A percentile compares a stretch with the other conserved stretches of the same genome.
Evolutionary conservation across 2,797 vertebrate genomes (phyloP).

Genomic region (Chaetophractus vellerosus): DNA sequence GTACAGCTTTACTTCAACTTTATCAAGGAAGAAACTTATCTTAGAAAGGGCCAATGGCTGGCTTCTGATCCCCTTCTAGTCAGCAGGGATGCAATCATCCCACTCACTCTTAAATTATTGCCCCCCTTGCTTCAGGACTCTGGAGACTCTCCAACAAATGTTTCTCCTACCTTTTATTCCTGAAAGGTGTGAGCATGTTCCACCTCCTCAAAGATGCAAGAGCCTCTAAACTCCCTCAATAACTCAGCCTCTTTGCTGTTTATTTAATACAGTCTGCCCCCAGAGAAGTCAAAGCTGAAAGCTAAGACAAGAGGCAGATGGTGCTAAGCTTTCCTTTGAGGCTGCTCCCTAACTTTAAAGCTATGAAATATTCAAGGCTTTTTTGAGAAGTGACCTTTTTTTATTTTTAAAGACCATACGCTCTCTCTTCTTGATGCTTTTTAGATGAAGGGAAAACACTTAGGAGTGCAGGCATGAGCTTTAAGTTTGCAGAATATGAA

Average conservation of each 20-base stretch:
- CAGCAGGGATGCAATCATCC: neutral
- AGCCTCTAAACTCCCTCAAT: neutral
- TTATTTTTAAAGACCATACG: constrained; percentile 45
- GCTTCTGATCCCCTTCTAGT: neutral
- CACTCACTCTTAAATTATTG: neutral
- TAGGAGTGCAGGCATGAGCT: neutral
- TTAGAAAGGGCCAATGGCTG: neutral
- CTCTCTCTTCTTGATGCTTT: constrained; percentile 59
- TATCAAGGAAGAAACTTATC: neutral
- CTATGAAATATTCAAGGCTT: constrained; percentile 72
- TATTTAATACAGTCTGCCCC: neutral
- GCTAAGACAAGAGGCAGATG: constrained; percentile 55
- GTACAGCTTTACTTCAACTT: neutral
- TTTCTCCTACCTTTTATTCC: neutral
- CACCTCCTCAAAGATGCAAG: neutral
- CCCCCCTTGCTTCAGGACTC: neutral
- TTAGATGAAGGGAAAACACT: constrained; percentile 62
- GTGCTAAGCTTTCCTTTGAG: constrained; percentile 37
- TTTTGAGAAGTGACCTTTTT: constrained; percentile 72
- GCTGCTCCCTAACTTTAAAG: constrained; percentile 42
- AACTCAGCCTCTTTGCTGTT: neutral
- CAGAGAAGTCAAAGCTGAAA: neutral
- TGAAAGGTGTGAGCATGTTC: accelerated
- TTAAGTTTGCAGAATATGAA: neutral
- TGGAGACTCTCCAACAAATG: neutral